phyloP scores from a whole-genome alignment of 1,140 invertebrate species.

The Aradophagus sp. region DNA sequence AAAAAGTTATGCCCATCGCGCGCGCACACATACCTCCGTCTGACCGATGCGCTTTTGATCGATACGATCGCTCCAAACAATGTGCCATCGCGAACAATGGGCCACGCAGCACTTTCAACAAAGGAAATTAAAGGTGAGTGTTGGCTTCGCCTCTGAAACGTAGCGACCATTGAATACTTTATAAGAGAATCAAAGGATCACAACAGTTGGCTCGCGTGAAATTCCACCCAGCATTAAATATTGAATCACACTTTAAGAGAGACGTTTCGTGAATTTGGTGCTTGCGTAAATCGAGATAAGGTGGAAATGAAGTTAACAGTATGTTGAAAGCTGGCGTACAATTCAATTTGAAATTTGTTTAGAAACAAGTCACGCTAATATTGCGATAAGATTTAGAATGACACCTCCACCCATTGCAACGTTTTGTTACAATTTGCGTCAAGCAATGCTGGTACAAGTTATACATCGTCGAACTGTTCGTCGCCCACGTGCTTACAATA shows the following conservation, averaged over 20 bases:
- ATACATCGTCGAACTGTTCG: conserved; percentile 19
- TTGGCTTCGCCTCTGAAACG: too few species aligned
- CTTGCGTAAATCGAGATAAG: background rate
- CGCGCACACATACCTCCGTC: conserved; percentile 8
- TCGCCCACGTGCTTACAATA: conserved; percentile 38
- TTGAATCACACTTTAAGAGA: too few species aligned
- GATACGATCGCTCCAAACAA: conserved; percentile 47
- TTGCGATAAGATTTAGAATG: conserved; percentile 23
- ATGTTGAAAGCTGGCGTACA: background rate
- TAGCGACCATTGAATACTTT: too few species aligned
- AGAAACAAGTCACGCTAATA: background rate
- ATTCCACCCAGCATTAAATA: too few species aligned
- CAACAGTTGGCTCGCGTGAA: too few species aligned
- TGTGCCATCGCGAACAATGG: conserved; percentile 35
- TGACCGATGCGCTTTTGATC: conserved; percentile 33
- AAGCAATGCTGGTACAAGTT: conserved; percentile 43
- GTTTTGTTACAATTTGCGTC: conserved; percentile 49
- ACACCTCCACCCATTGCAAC: conserved; percentile 15
- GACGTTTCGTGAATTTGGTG: too few species aligned
- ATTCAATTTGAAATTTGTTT: conserved; percentile 15
- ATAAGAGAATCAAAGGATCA: too few species aligned
- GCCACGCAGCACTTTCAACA: conserved; percentile 28
- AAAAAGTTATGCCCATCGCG: conserved; percentile 22
- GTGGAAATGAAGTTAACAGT: background rate
- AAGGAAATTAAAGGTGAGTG: conserved; percentile 36